Evolutionary conservation across 2,113 vertebrate genomes (phyloP), one percentile per base, ranked within the genome.

Genomic region (Festucalex cinctus): DNA sequence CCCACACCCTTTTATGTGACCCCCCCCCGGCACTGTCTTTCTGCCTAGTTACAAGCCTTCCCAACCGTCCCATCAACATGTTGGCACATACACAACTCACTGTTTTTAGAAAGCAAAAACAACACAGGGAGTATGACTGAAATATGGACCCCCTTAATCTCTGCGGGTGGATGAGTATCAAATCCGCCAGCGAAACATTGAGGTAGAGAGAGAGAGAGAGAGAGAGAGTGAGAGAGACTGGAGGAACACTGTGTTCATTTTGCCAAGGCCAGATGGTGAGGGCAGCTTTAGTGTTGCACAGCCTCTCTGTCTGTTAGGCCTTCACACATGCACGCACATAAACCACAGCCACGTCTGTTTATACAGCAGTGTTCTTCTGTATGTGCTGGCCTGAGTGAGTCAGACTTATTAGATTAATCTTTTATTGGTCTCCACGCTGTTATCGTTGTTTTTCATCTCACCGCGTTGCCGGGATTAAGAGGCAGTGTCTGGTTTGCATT

Each of bases 261-360:
- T 82, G 85, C 85, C 86, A 82, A 81, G 85, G 84, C 84, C 88
- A 88, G 88, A 88, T 90, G 88, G 88, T 77, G 75, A 88, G 84
- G 85, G 88, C 83, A 85, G 88, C 86, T 88, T 90, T 88, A 76
- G 85, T 83, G 79, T 71, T 74, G 78, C 81, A 80, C 67, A 57
- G 73, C 73, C 79, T 78, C 81, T 69, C 79, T 86, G 79, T 66
- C 84, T 62, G 74, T 84, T 73, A 79, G 74, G 78, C 82, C 72
- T 3, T 68, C 65, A 79, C 78, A 85, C 73, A 82, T 77, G 79
- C 75, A 82, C 78, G 83, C 73, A 83, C 81, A 80, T 69, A 1
- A 82, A 75, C 83, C 75, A 79, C 78, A 82, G 73, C 81, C 77
- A 84, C 73, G 80, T 78, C 63, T 85, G 83, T 88, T 85, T 85